Evolutionary conservation across 1,140 invertebrate species (phyloP).

Genomic region (Calephelis nemesis): DNA sequence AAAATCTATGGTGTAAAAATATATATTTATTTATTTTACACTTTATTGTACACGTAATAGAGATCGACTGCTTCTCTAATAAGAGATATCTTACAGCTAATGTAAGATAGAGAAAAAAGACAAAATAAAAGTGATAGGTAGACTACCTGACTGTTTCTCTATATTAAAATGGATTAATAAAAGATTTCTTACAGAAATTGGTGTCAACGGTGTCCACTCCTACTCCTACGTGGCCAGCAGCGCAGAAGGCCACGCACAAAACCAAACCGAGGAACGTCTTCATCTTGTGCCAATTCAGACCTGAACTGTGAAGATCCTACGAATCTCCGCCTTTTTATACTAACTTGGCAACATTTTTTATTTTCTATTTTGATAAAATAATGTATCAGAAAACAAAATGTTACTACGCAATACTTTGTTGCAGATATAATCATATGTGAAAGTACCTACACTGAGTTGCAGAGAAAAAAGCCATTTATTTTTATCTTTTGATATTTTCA

Average conservation of each 20-base stretch:
- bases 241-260: slow-evolving; percentile 1
- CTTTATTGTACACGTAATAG: too few relatives aligned
- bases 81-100: too few relatives aligned
- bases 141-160: too few relatives aligned
- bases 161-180: not conserved
- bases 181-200: not conserved
- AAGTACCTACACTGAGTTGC: not conserved
- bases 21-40: too few relatives aligned
- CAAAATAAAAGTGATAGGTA: not conserved
- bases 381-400: not conserved
- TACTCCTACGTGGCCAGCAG: not conserved
- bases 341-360: slow-evolving; percentile 6
- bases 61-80: too few relatives aligned
- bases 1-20: too few relatives aligned
- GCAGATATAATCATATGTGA: slow-evolving; percentile 1
- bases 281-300: not conserved
- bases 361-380: slow-evolving; percentile 1
- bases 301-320: slow-evolving; percentile 1
- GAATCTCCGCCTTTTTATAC: not conserved
- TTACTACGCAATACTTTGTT: slow-evolving; percentile 1
- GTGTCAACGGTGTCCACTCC: not conserved
- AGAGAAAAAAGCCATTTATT: too few relatives aligned
- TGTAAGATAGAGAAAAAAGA: too few relatives aligned
- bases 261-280: not conserved
- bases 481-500: too few relatives aligned